Conservation (phyloP, 2,888 invertebrate species). For the Platerodrilus igneus region DNA sequence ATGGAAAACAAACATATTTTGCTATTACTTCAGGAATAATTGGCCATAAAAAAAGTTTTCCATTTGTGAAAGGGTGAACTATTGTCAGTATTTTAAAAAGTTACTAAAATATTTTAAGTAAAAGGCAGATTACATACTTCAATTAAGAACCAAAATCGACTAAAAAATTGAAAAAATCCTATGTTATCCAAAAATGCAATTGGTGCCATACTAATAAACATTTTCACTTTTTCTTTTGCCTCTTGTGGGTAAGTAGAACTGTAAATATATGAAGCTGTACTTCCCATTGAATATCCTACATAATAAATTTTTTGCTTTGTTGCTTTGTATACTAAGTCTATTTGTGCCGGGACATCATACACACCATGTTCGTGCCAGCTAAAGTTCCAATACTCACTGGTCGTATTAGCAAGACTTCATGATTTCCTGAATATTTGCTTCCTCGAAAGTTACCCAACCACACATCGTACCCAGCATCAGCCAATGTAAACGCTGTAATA, state of each 20-base stretch:
- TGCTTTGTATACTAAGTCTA: conserved; percentile 15
- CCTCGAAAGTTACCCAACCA: conserved; percentile 28
- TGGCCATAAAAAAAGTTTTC: conserved; percentile 9
- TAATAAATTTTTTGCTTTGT: conserved; percentile 20
- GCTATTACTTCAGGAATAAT: conserved; percentile 1
- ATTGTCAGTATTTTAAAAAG: conserved; percentile 8
- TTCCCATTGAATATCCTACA: conserved; percentile 25
- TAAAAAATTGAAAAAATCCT: not conserved
- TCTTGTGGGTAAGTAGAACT: conserved; percentile 16
- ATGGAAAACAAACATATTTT: conserved; percentile 9
- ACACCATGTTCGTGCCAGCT: conserved; percentile 24
- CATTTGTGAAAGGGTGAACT: conserved; percentile 7
- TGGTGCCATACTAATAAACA: conserved; percentile 23
- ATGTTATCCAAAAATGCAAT: conserved; percentile 9
- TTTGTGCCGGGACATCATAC: conserved; percentile 20
- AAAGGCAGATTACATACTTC: conserved; percentile 5
- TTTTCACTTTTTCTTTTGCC: conserved; percentile 13
- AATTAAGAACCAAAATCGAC: conserved; percentile 8
- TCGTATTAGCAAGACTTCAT: conserved; percentile 11
- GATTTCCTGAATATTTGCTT: conserved; percentile 19
- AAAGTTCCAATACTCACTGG: conserved; percentile 21
- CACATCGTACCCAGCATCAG: conserved; percentile 22
- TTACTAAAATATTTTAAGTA: not conserved
- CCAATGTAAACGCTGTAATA: conserved; percentile 19
- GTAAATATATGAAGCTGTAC: conserved; percentile 21